Evolutionary conservation across 2,797 vertebrate species (phyloP).

Genomic region (Gastrophryne carolinensis): DNA sequence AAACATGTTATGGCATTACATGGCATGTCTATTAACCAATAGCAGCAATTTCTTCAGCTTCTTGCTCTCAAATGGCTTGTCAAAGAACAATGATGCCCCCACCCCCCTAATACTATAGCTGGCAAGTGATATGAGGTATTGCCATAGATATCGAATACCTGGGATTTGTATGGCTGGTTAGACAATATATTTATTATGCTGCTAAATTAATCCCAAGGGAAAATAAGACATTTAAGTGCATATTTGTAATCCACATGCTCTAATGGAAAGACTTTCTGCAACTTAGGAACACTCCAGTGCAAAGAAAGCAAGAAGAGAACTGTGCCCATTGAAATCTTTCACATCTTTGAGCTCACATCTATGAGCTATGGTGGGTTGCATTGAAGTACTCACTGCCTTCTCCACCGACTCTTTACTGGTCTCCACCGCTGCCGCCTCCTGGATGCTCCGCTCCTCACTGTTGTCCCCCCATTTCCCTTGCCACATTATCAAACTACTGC

Average conservation of each 20-base stretch:
- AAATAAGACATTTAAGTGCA: not conserved
- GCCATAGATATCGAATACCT: constrained; percentile 28
- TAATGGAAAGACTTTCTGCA: no score
- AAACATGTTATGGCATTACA: not conserved
- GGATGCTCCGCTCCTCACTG: no score
- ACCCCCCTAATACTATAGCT: constrained; percentile 2
- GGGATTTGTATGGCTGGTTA: constrained; percentile 22
- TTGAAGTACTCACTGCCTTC: no score
- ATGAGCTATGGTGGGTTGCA: no score
- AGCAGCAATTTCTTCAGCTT: not conserved
- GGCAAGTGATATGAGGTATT: constrained; percentile 7
- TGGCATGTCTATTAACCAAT: constrained; percentile 31
- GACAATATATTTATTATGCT: constrained; percentile 15
- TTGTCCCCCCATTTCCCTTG: no score
- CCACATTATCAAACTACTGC: no score
- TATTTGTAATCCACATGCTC: not conserved
- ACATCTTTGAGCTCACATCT: no score
- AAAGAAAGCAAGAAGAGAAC: no score
- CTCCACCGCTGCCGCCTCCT: no score
- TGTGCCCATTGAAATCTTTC: no score
- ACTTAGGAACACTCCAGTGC: no score
- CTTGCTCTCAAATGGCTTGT: constrained; percentile 17
- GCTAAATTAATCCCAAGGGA: not conserved
- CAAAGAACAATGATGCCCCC: constrained; percentile 31
- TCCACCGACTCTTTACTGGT: no score